Conservation (phyloP, 2,113 vertebrate species). For the Solea solea region DNA sequence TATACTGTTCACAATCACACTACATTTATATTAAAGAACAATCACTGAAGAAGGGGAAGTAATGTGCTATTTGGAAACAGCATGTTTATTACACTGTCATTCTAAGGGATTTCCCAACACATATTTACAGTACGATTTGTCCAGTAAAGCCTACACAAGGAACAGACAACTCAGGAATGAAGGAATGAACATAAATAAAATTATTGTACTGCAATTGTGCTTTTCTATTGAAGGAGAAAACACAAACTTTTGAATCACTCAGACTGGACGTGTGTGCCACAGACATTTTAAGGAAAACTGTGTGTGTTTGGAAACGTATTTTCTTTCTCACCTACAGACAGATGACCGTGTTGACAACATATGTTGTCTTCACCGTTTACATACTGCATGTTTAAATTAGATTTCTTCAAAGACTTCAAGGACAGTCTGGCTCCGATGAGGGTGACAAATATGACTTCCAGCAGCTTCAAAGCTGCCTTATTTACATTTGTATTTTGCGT, state of each 20-base stretch:
- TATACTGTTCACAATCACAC: not conserved
- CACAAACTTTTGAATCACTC: too few species aligned
- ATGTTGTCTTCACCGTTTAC: not conserved
- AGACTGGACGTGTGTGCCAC: too few species aligned
- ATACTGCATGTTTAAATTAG: slow-evolving; percentile 13
- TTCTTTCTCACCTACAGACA: not conserved
- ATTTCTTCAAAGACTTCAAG: slow-evolving; percentile 24
- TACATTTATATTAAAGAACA: not conserved
- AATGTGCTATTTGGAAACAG: not conserved
- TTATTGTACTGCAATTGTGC: not conserved
- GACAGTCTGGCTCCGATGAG: slow-evolving; percentile 7
- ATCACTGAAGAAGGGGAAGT: too few species aligned
- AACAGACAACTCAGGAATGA: not conserved
- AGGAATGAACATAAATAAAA: not conserved
- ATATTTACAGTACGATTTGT: not conserved
- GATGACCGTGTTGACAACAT: not conserved
- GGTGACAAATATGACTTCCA: slow-evolving; percentile 13
- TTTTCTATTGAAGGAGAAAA: too few species aligned
- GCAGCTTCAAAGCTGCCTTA: slow-evolving; percentile 4
- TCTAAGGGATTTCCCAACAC: not conserved
- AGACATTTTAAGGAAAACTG: not conserved
- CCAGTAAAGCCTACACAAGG: not conserved
- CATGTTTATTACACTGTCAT: not conserved
- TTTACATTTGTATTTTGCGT: slow-evolving; percentile 39
- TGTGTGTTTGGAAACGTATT: not conserved